These are phyloP conservation scores for Eira barbara DNA, from an alignment of 2,113 vertebrate genomes.

Conservation along the genomic window DNA sequence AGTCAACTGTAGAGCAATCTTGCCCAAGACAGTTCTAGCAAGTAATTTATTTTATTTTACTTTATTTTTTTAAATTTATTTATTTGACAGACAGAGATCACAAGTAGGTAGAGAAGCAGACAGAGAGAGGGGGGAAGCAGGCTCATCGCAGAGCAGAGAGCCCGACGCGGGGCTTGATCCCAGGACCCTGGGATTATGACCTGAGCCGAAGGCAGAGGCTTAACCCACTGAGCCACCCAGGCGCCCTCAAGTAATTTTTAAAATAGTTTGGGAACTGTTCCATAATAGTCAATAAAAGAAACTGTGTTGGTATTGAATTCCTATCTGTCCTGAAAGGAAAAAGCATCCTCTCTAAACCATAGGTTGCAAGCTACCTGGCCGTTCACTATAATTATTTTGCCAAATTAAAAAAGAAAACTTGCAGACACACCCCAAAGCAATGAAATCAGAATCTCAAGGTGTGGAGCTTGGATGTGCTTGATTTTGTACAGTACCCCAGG, in stretches of 20 bases:
- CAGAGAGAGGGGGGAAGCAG: too few species aligned
- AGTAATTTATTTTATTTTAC: too few species aligned
- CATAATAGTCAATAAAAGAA: neutral
- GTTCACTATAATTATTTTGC: neutral
- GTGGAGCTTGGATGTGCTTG: neutral
- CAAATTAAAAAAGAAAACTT: neutral
- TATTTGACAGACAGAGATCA: too few species aligned
- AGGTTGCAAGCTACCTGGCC: neutral
- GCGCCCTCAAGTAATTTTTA: neutral
- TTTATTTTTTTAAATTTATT: too few species aligned
- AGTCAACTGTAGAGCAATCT: neutral
- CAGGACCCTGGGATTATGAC: too few species aligned
- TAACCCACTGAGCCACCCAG: too few species aligned
- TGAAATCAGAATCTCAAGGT: neutral
- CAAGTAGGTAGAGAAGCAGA: too few species aligned
- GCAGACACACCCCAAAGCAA: neutral
- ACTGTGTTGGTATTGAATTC: neutral
- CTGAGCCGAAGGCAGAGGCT: too few species aligned
- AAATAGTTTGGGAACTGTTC: neutral
- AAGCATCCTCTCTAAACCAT: neutral
- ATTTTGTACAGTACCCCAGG: neutral
- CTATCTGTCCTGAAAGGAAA: neutral
- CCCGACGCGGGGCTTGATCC: too few species aligned
- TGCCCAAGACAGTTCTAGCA: neutral
- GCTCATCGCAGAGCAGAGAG: too few species aligned